Evolutionary conservation across 2,888 invertebrate species (phyloP), one percentile per base, ranked within the genome.

Genomic region (Altica lythri): DNA sequence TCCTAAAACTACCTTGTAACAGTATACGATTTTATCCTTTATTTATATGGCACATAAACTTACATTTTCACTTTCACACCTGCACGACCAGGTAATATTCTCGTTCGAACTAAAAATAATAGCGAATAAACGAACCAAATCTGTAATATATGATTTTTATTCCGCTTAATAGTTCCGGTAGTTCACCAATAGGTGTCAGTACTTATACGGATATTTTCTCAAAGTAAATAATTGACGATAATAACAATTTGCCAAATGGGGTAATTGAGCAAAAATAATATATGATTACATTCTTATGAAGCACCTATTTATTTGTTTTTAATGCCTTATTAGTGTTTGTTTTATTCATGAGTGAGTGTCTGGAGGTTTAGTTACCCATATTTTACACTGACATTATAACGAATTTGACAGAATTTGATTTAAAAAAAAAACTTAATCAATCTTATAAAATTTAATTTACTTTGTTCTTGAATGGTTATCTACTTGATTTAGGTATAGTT

Each of bases 241-340:
- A 55, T 30, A 43, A 43, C 42, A 55, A 55, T 51, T 51, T 55
- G 16, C 42, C 37, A 51, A 55, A 51, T 47, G 50, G 44, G 51
- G 43, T 55, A 55, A 55, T 51, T 55, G 50, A 29, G 37, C 37
- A 48, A 56, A 51, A 48, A 51, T 55, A 48, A 30, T 54, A 53
- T 53, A 49, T 54, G 44, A 54, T 54, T 54, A 54, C 37, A 38
- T 44, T 54, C 48, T 49, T 44, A 27, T 53, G 42, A 47, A 42
- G 47, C 53, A 54, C 53, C 44, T 54, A 52, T 54, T 54, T 44
- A 54, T 49, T 54, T 49, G 53, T 54, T 43, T 30, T 44, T 37
- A 48, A 44, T 34, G 44, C 22, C 35, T 49, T 30, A 25, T 25
- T 37, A 35, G 43, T 43, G 34, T 43, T 42, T 32, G 34, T 47